phyloP scores from a whole-genome alignment of 2,888 invertebrate genomes.

The Microplitis deprimator region DNA sequence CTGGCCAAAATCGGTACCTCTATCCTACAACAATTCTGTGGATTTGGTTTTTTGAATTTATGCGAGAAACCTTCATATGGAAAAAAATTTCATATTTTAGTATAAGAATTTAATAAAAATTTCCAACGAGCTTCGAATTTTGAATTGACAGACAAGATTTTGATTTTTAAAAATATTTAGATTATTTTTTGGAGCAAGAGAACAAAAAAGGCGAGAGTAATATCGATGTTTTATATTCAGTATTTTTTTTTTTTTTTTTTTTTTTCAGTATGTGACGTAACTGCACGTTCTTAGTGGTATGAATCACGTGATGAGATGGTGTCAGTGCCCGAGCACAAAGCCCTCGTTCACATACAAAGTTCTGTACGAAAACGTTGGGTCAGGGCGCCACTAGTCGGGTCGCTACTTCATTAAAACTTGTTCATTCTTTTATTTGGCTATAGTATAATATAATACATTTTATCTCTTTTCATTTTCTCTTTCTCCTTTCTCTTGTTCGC shows the following conservation, averaged over 20 bases:
- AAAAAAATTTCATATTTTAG: no score
- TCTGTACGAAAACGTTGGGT: conserved; percentile 24
- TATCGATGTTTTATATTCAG: conserved; percentile 43
- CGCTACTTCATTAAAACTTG: not conserved
- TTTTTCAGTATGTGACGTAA: conserved; percentile 50
- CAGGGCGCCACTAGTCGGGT: conserved; percentile 44
- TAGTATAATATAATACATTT: not conserved
- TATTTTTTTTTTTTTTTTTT: conserved; percentile 13
- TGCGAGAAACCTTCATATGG: no score
- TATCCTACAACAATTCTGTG: no score
- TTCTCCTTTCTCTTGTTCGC: conserved; percentile 15
- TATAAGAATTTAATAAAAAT: no score
- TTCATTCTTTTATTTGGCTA: not conserved
- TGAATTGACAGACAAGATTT: no score
- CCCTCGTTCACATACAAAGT: conserved; percentile 24
- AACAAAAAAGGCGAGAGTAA: not conserved
- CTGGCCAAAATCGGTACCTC: no score
- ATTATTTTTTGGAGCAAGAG: not conserved
- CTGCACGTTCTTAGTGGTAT: conserved; percentile 45
- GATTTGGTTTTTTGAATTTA: no score
- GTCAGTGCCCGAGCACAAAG: conserved; percentile 60
- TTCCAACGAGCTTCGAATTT: no score
- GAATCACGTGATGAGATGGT: conserved; percentile 56
- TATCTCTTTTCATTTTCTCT: not conserved
- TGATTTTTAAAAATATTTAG: no score